Conservation (phyloP, 2,888 invertebrate species). For the Drosophila anomelani region DNA sequence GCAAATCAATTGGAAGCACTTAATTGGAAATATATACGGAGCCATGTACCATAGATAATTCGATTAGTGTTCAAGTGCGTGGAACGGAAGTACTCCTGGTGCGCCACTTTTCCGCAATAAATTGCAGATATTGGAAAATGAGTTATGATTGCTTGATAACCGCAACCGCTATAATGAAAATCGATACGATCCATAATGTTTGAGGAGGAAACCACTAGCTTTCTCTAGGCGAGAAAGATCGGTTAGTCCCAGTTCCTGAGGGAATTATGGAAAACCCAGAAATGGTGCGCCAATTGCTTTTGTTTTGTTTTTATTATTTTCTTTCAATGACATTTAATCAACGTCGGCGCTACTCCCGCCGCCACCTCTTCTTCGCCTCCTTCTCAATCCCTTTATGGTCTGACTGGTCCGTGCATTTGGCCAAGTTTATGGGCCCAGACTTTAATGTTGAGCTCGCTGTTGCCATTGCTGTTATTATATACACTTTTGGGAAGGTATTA, state of each 20-base stretch:
- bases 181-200: slow-evolving; percentile 8
- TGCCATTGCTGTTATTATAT: slow-evolving; percentile 1
- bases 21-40: slow-evolving; percentile 30
- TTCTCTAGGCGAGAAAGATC: slow-evolving; percentile 24
- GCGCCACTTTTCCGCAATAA: slow-evolving; percentile 25
- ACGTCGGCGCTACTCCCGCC: slow-evolving; percentile 24
- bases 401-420: slow-evolving; percentile 36
- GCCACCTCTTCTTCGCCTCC: slow-evolving; percentile 3
- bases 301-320: not conserved
- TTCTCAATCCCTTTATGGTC: slow-evolving; percentile 34
- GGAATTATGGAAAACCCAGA: slow-evolving; percentile 1
- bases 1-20: slow-evolving; percentile 33
- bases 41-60: slow-evolving; percentile 20
- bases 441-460: slow-evolving; percentile 23
- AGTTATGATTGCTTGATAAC: slow-evolving; percentile 39
- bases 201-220: slow-evolving; percentile 6
- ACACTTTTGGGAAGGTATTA: not conserved
- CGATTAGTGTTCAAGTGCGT: slow-evolving; percentile 37
- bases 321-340: slow-evolving; percentile 53
- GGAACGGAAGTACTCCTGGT: slow-evolving; percentile 37
- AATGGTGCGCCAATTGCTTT: slow-evolving; percentile 33
- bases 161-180: slow-evolving; percentile 24
- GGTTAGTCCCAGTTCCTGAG: slow-evolving; percentile 6
- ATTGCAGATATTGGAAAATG: slow-evolving; percentile 31
- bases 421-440: slow-evolving; percentile 41